Evolutionary conservation across 1,140 invertebrate species (phyloP).

Genomic region (Microplitis mediator): DNA sequence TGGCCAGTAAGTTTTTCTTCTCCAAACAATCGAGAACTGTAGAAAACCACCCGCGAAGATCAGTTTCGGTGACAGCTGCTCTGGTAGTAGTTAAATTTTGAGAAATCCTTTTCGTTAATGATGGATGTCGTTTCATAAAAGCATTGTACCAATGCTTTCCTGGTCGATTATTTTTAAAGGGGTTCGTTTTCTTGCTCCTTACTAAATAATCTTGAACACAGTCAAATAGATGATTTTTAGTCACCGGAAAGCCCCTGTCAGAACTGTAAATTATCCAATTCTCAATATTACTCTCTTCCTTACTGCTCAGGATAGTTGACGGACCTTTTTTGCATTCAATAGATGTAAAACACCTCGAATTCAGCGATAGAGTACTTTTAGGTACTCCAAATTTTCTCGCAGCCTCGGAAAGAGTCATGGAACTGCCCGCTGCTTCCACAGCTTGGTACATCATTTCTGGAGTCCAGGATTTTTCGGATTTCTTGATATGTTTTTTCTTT

Average conservation of each 20-base stretch:
- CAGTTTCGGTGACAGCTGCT: slow-evolving; percentile 35
- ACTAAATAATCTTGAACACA: slow-evolving; percentile 46
- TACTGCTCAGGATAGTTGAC: slow-evolving; percentile 14
- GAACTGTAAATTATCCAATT: slow-evolving; percentile 28
- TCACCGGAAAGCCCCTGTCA: slow-evolving; percentile 42
- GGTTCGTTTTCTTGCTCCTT: slow-evolving; percentile 37
- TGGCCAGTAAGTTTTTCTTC: slow-evolving; percentile 31
- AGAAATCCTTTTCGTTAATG: slow-evolving; percentile 36
- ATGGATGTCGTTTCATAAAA: slow-evolving; percentile 40
- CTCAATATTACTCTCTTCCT: slow-evolving; percentile 29
- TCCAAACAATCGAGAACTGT: slow-evolving; percentile 25
- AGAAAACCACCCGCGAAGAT: slow-evolving; percentile 20
- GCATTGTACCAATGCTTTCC: slow-evolving; percentile 42
- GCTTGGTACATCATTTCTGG: neutral
- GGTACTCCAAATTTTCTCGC: slow-evolving; percentile 3
- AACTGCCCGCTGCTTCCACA: neutral
- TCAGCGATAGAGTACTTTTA: slow-evolving; percentile 12
- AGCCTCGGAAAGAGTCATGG: slow-evolving; percentile 8
- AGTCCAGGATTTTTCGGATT: slow-evolving; percentile 4
- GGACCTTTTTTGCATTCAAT: slow-evolving; percentile 21
- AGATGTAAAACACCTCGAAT: neutral
- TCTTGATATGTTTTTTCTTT: neutral
- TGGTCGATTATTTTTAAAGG: slow-evolving; percentile 42
- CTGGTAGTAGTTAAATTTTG: slow-evolving; percentile 40
- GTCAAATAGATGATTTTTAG: slow-evolving; percentile 44